Evolutionary conservation across 1,140 invertebrate genomes (phyloP).

Genomic region (Melanaphis sacchari): DNA sequence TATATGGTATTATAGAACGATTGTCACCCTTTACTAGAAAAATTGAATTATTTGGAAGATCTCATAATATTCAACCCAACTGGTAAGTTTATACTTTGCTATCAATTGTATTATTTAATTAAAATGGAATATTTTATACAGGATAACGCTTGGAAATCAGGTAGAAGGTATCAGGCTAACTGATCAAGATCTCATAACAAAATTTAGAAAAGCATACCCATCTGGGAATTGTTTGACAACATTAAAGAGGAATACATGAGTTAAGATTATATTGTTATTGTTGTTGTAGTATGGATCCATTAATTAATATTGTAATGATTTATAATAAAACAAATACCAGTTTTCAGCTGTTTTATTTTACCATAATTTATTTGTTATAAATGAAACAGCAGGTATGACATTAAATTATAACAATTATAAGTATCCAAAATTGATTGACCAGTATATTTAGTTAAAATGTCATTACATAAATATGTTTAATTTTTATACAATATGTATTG

Average conservation of each 20-base stretch:
- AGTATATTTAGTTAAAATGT: not conserved
- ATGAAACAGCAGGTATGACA: not conserved
- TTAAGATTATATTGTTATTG: not conserved
- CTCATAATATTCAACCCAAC: constrained; percentile 97
- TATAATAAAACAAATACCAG: not conserved
- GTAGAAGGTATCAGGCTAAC: constrained; percentile 92
- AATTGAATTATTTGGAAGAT: constrained; percentile 96
- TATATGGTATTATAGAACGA: constrained; percentile 91
- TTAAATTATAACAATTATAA: not conserved
- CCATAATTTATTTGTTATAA: not conserved
- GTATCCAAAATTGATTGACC: not conserved
- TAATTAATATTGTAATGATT: not conserved
- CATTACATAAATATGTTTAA: constrained; percentile 23
- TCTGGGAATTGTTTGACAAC: constrained; percentile 87
- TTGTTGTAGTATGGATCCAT: not conserved
- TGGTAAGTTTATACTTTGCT: constrained; percentile 72
- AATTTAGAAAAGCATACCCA: constrained; percentile 90
- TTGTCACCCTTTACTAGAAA: constrained; percentile 92
- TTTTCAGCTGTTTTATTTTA: not conserved
- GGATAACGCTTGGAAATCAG: constrained; percentile 94
- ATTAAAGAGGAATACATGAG: constrained; percentile 58
- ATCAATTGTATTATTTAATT: not conserved
- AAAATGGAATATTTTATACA: constrained; percentile 61
- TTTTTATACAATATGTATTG: constrained; percentile 32
- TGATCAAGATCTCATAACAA: constrained; percentile 88